Evolutionary conservation across 2,888 invertebrate genomes (phyloP).

Genomic region (Pyrgus malvae): DNA sequence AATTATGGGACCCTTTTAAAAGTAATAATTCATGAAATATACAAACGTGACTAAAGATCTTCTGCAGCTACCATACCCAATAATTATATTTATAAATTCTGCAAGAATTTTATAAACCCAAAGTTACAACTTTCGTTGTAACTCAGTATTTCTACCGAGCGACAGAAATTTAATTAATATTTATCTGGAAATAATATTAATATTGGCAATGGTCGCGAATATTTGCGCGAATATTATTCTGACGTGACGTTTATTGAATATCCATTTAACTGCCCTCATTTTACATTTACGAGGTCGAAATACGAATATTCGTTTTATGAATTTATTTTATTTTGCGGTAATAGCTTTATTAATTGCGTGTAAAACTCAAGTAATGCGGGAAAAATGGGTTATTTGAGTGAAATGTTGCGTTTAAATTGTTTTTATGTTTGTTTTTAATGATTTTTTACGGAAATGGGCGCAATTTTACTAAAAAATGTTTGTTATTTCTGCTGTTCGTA

Average conservation of each 20-base stretch:
- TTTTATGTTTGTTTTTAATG: neutral
- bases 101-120: too few species aligned
- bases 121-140: too few species aligned
- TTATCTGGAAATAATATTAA: conserved; percentile 18
- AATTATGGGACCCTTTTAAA: too few species aligned
- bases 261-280: conserved; percentile 23
- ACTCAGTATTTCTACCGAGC: too few species aligned
- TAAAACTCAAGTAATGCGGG: conserved; percentile 6
- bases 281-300: conserved; percentile 19
- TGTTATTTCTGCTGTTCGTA: too few species aligned
- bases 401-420: neutral
- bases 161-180: conserved; percentile 16
- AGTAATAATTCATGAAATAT: too few species aligned
- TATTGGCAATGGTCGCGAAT: conserved; percentile 21
- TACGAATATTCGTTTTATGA: conserved; percentile 11
- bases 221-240: conserved; percentile 14
- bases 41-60: too few species aligned
- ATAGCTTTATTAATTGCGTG: conserved; percentile 17
- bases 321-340: conserved; percentile 21
- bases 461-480: too few species aligned
- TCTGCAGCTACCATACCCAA: too few species aligned
- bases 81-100: too few species aligned
- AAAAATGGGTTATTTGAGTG: neutral
- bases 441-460: conserved; percentile 34
- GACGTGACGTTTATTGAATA: conserved; percentile 26